Evolutionary conservation across 1,140 invertebrate genomes (phyloP).

Genomic region (Polypedilum vanderplanki): DNA sequence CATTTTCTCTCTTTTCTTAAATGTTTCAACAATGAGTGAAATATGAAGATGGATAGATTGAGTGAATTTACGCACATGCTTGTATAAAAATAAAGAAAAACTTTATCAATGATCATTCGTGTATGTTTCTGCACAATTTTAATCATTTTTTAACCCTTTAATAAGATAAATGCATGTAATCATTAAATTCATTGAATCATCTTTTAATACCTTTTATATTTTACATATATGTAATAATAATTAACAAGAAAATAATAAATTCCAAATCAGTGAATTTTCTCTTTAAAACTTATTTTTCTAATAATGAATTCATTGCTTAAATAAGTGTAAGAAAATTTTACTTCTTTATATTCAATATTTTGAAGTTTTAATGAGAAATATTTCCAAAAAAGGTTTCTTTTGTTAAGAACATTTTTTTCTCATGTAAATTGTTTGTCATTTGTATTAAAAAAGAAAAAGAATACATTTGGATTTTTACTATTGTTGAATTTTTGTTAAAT

Average conservation of each 20-base stretch:
- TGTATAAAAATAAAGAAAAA: background rate
- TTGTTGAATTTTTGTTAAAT: too few relatives aligned
- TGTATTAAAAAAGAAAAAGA: too few relatives aligned
- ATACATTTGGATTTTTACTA: too few relatives aligned
- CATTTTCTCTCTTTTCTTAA: background rate
- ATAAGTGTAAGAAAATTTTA: too few relatives aligned
- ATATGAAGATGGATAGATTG: background rate
- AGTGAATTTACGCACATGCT: background rate
- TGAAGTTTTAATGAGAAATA: too few relatives aligned
- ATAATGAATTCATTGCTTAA: too few relatives aligned
- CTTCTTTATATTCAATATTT: too few relatives aligned
- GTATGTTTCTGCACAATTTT: background rate
- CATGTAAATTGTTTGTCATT: too few relatives aligned
- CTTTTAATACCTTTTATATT: background rate
- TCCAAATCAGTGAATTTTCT: background rate
- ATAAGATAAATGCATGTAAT: background rate
- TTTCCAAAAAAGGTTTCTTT: too few relatives aligned
- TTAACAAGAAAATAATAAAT: background rate
- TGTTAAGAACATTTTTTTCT: too few relatives aligned
- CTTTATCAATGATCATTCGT: background rate
- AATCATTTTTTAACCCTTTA: background rate
- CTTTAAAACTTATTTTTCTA: too few relatives aligned
- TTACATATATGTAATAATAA: background rate
- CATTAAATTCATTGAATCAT: background rate
- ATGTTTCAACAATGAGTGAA: slow-evolving; percentile 1